Conservation (phyloP, 2,113 vertebrate species). For the Loxodonta africana region DNA sequence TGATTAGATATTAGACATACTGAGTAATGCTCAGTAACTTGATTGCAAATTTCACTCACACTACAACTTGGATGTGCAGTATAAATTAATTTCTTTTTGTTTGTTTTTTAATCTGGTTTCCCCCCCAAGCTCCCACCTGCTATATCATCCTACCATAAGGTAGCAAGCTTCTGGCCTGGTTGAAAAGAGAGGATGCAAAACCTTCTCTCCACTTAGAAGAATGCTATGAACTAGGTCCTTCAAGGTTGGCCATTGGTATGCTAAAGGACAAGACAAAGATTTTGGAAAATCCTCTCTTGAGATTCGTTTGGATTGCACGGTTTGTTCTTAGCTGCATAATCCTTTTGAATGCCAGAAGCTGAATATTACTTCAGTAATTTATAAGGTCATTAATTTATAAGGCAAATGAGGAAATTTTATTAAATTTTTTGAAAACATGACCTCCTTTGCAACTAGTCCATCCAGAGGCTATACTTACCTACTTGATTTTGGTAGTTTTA, state of each 20-base stretch:
- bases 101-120: background rate
- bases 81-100: background rate
- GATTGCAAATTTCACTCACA: conserved; percentile 16
- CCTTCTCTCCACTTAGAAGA: background rate
- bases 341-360: background rate
- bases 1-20: background rate
- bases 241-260: background rate
- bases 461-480: background rate
- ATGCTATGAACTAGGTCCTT: background rate
- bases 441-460: background rate
- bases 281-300: background rate
- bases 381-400: conserved; percentile 14
- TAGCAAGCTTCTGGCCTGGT: background rate
- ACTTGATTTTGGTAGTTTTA: background rate
- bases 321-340: background rate
- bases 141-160: background rate
- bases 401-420: background rate
- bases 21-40: background rate
- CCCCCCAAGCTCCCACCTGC: background rate
- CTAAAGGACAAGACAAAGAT: background rate
- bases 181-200: background rate
- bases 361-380: background rate
- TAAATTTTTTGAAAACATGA: background rate
- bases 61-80: background rate
- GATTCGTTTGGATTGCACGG: background rate